phyloP scores from a whole-genome alignment of 2,888 invertebrate genomes.

The Synergus japonicus region DNA sequence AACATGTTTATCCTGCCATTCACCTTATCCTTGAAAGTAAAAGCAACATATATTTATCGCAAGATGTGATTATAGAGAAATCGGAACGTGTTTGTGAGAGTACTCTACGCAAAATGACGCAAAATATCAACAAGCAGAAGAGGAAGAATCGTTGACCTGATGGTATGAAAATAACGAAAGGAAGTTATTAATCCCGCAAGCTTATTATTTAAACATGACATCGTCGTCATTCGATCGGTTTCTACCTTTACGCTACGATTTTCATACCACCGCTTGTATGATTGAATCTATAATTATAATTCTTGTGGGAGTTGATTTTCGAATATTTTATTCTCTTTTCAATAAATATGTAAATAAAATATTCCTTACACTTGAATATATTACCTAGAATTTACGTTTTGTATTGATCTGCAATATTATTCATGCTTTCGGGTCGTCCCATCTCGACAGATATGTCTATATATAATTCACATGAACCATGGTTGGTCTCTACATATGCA shows the following conservation, averaged over 20 bases:
- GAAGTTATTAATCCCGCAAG: not conserved
- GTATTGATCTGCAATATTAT: no score
- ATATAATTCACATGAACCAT: not conserved
- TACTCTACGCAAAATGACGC: not conserved
- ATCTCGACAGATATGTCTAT: constrained; percentile 11
- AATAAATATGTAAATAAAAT: no score
- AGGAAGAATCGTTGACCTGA: not conserved
- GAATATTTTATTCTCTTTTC: no score
- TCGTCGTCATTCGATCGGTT: not conserved
- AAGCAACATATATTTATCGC: not conserved
- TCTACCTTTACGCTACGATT: not conserved
- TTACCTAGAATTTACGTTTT: no score
- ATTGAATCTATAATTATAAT: not conserved
- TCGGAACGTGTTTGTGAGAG: not conserved
- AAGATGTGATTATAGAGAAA: not conserved
- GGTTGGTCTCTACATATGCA: no score
- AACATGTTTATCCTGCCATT: not conserved
- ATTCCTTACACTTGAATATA: no score
- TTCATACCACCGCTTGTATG: not conserved
- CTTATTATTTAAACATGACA: not conserved
- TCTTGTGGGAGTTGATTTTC: no score
- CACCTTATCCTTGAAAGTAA: not conserved
- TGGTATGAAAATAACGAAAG: not conserved
- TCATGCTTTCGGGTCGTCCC: not conserved
- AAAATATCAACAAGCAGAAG: not conserved